phyloP scores from a whole-genome alignment of 2,797 vertebrate species.

The Macrochelys suwanniensis region DNA sequence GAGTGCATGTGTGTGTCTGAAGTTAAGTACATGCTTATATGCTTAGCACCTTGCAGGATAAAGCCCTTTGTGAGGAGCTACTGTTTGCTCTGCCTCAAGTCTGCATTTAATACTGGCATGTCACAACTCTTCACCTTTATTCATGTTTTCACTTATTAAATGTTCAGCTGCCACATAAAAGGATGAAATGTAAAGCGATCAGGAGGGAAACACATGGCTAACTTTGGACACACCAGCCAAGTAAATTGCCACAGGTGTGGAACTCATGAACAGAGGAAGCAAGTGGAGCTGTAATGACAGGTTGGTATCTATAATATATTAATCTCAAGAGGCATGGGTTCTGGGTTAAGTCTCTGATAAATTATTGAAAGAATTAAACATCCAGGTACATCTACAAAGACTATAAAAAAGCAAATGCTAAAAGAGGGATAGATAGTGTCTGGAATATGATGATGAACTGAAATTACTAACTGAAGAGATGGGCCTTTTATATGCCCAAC shows the following conservation, averaged over 20 bases:
- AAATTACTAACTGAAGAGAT: neutral
- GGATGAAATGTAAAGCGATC: accelerated
- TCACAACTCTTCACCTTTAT: neutral
- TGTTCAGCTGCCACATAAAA: neutral
- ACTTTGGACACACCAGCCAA: neutral
- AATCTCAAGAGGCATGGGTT: neutral
- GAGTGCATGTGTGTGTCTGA: neutral
- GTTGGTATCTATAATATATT: neutral
- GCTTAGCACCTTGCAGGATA: neutral
- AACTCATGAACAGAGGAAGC: neutral
- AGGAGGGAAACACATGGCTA: neutral
- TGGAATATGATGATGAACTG: neutral
- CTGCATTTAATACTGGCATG: neutral
- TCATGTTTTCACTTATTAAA: neutral
- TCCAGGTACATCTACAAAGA: neutral
- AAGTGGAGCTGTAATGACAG: neutral
- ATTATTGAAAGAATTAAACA: neutral
- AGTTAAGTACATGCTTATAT: neutral
- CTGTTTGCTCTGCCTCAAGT: neutral
- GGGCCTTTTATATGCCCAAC: constrained; percentile 13
- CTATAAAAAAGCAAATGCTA: neutral
- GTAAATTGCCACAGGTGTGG: neutral
- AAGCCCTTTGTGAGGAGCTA: neutral
- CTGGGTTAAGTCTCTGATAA: neutral
- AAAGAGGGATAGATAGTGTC: neutral